Evolutionary conservation across 2,888 invertebrate genomes (phyloP).

Genomic region (Alcis repandata): DNA sequence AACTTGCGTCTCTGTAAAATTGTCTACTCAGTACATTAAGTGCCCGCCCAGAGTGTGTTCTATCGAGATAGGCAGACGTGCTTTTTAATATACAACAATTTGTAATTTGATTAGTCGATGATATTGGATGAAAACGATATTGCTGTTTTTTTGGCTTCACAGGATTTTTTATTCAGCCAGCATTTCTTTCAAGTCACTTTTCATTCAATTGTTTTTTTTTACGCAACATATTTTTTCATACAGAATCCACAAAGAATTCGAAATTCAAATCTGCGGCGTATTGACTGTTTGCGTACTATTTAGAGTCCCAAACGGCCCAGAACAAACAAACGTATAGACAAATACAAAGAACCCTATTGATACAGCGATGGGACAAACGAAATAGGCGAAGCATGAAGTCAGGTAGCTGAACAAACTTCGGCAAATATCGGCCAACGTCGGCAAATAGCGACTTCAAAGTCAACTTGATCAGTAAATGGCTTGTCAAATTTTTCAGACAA

Average conservation of each 20-base stretch:
- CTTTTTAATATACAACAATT: constrained; percentile 55
- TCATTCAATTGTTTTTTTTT: not conserved
- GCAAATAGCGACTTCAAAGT: not conserved
- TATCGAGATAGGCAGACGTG: constrained; percentile 57
- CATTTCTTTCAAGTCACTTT: not conserved
- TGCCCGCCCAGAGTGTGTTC: constrained; percentile 69
- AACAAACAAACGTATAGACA: constrained; percentile 37
- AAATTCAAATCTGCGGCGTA: constrained; percentile 33
- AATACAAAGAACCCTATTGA: constrained; percentile 42
- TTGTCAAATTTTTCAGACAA: too few relatives aligned
- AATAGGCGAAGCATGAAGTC: constrained; percentile 32
- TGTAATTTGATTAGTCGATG: constrained; percentile 62
- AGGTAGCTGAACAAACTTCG: constrained; percentile 41
- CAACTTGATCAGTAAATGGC: not conserved
- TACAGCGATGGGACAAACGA: constrained; percentile 41
- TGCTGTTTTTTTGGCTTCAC: constrained; percentile 1
- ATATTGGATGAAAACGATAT: constrained; percentile 41
- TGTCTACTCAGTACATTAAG: constrained; percentile 6
- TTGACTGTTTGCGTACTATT: constrained; percentile 41
- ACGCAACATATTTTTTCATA: not conserved
- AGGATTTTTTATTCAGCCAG: not conserved
- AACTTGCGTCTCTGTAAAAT: not conserved
- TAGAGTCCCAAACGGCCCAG: constrained; percentile 40
- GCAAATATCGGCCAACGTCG: constrained; percentile 6
- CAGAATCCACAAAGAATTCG: constrained; percentile 32